Evolutionary conservation across 2,888 invertebrate species (phyloP).

Genomic region (Meloe dianella): DNA sequence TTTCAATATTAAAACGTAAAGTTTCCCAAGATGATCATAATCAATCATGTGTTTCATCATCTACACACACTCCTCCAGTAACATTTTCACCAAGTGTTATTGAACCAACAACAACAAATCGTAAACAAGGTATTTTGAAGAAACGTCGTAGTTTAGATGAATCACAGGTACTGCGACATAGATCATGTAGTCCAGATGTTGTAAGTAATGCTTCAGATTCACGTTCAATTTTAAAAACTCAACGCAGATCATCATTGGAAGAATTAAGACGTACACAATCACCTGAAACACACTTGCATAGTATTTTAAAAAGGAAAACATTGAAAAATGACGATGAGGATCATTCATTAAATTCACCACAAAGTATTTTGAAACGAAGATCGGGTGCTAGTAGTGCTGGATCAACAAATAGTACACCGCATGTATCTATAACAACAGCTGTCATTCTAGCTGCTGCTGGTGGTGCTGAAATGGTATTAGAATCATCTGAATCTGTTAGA

Average conservation of each 20-base stretch:
- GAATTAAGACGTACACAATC: constrained; percentile 70
- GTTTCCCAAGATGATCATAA: constrained; percentile 61
- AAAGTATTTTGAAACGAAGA: constrained; percentile 81
- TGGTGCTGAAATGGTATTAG: constrained; percentile 60
- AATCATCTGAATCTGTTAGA: constrained; percentile 62
- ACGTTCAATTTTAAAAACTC: constrained; percentile 71
- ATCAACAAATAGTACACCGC: constrained; percentile 68
- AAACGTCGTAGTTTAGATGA: constrained; percentile 85
- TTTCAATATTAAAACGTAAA: constrained; percentile 67
- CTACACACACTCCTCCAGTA: constrained; percentile 70
- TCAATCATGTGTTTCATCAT: constrained; percentile 49
- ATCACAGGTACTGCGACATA: constrained; percentile 71
- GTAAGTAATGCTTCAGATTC: constrained; percentile 67
- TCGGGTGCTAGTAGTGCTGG: constrained; percentile 69
- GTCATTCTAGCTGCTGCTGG: constrained; percentile 70
- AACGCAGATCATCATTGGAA: constrained; percentile 73
- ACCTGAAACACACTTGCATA: constrained; percentile 70
- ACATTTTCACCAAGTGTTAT: constrained; percentile 81
- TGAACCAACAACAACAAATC: constrained; percentile 67
- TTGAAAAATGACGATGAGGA: constrained; percentile 70
- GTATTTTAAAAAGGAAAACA: constrained; percentile 74
- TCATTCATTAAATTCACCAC: constrained; percentile 69
- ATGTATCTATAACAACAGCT: constrained; percentile 73
- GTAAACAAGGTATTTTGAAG: constrained; percentile 81
- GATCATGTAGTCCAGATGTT: constrained; percentile 75